These are phyloP conservation scores for Diadegma fenestrale DNA, from an alignment of 2,888 invertebrate genomes.

Conservation along the genomic window DNA sequence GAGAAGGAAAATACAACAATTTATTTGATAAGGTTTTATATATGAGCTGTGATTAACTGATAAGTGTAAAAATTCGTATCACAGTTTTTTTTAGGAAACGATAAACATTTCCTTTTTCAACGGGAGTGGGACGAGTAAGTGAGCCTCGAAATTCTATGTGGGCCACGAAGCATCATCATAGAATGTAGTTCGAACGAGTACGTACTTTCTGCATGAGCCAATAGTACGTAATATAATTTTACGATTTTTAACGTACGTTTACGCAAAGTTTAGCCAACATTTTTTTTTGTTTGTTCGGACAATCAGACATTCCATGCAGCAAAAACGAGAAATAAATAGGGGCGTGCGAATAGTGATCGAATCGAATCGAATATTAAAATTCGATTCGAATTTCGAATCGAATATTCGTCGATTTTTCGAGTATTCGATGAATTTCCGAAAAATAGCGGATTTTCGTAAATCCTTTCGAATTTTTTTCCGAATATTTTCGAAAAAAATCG, in stretches of 20 bases:
- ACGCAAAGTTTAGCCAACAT: neutral
- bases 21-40: neutral
- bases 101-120: neutral
- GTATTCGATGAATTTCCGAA: too few relatives aligned
- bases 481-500: too few relatives aligned
- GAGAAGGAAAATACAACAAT: constrained; percentile 10
- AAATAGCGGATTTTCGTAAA: too few relatives aligned
- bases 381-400: too few relatives aligned
- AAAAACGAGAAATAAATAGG: neutral
- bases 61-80: constrained; percentile 33
- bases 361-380: too few relatives aligned
- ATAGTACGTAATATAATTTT: neutral
- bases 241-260: neutral
- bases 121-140: neutral
- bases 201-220: neutral
- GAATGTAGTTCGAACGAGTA: neutral
- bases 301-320: neutral
- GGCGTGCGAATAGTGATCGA: too few relatives aligned
- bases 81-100: constrained; percentile 22
- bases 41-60: constrained; percentile 14
- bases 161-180: neutral
- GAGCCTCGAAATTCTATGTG: neutral
- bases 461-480: too few relatives aligned
- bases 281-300: neutral
- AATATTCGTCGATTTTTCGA: too few relatives aligned